Evolutionary conservation across 35 echinoderm and acorn worm genomes (phyloP).

Genomic region (Lytechinus variegatus): DNA sequence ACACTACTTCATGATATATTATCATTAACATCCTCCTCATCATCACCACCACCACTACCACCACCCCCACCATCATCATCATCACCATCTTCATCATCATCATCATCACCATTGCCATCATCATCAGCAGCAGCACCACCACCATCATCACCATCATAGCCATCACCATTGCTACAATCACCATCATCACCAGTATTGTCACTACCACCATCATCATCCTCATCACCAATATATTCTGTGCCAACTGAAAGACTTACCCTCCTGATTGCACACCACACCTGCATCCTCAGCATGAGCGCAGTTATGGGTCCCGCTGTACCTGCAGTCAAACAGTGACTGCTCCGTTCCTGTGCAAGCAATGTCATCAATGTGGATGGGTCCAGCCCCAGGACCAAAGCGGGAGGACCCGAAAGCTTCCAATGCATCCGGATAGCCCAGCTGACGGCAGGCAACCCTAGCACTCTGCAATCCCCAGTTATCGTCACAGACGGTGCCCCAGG

Average conservation of each 20-base stretch:
- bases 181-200: too few species aligned
- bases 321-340: slow-evolving; percentile 34
- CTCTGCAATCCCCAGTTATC: slow-evolving; percentile 45
- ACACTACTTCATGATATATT: too few species aligned
- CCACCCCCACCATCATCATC: too few species aligned
- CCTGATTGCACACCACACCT: slow-evolving; percentile 27
- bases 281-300: slow-evolving; percentile 61
- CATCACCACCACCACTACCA: too few species aligned
- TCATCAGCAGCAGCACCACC: too few species aligned
- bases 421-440: slow-evolving; percentile 17
- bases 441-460: slow-evolving; percentile 57
- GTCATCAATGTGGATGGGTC: slow-evolving; percentile 53
- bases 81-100: too few species aligned
- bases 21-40: too few species aligned
- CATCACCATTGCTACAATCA: too few species aligned
- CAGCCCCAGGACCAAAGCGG: slow-evolving; percentile 14
- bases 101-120: too few species aligned
- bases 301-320: not conserved
- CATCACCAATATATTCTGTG: too few species aligned
- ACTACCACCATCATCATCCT: too few species aligned
- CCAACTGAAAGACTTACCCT: not conserved
- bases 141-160: too few species aligned
- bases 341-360: slow-evolving; percentile 40
- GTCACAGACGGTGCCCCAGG: slow-evolving; percentile 67
- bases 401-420: not conserved